Conservation (phyloP, 2,888 invertebrate species). For the Ryuthela nishihirai region DNA sequence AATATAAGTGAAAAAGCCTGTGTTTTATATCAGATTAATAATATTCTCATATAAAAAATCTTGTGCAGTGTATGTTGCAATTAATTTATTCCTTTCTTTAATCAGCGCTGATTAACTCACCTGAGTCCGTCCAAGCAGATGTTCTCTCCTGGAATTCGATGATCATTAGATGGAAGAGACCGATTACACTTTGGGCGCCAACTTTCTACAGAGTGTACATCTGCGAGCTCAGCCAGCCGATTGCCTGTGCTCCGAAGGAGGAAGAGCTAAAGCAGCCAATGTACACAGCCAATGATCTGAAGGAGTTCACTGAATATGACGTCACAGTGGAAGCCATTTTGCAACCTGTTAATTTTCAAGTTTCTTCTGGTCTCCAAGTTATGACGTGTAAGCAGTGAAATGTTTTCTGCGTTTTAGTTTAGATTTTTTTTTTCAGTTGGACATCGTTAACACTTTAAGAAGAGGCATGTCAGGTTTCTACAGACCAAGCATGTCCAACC, state of each 20-base stretch:
- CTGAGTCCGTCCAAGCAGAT: neutral
- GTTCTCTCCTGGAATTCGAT: constrained; percentile 2
- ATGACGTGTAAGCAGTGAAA: too few relatives aligned
- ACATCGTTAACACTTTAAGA: too few relatives aligned
- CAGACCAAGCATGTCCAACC: too few relatives aligned
- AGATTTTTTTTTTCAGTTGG: too few relatives aligned
- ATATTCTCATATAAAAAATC: too few relatives aligned
- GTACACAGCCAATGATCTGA: neutral
- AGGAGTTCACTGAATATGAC: constrained; percentile 20
- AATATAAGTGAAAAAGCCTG: too few relatives aligned
- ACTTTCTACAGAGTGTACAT: constrained; percentile 9
- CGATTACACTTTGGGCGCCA: constrained; percentile 9
- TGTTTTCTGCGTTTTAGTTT: too few relatives aligned
- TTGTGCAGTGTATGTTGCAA: too few relatives aligned
- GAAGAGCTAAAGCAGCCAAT: neutral
- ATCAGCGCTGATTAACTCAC: neutral
- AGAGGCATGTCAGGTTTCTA: too few relatives aligned
- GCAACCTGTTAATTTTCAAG: constrained; percentile 4
- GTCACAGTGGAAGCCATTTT: constrained; percentile 9
- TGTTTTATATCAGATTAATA: too few relatives aligned
- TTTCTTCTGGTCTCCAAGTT: too few relatives aligned
- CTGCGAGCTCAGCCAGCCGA: constrained; percentile 2
- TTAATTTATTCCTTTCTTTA: too few relatives aligned
- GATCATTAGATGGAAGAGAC: constrained; percentile 8
- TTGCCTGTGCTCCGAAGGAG: neutral